Base-by-base conservation (phyloP, 2,113 vertebrate genomes). In the Elephantulus edwardii region DNA sequence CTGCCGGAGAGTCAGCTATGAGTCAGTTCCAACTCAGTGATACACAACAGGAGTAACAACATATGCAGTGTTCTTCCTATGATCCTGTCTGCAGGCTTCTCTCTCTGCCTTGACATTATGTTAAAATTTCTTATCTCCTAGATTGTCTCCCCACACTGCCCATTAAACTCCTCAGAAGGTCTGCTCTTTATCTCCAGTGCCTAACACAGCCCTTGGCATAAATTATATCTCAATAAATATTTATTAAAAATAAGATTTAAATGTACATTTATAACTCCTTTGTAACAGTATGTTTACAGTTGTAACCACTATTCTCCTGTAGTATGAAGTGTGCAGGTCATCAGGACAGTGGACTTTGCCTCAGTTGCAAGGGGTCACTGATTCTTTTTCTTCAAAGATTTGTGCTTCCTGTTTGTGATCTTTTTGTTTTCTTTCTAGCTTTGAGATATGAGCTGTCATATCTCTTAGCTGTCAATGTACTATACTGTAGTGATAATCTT, bases 391-490 rank as follows among this genome's bases (percentile, higher is more conserved):
- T 54, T 83, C 70, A 56, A 50, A 75, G 62, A 83, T 28, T 70
- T 66, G 2, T 81, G 64, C 62, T 77, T 72, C 17, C n/a, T 33
- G 72, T 75, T 50, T 40, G 62, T 42, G 33, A 76, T 85, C 8
- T 87, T 84, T 87, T 12, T 72, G 17, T 72, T 44, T 92, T 28
- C 38, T 80, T 62, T n/a, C 35, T 90, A 44, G 35, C 72, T 91
- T 66, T 46, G 1, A 42, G 38, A 71, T 74, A 35, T 6, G 10
- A 80, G 54, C 35, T 40, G 20, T 88, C 74, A 35, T 48, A 24
- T 68, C 10, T 38, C 30, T 60, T 78, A 85, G 74, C 68, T 88
- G 19, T 90, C 24, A 28, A 7, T 28, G 16, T 86, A 44, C 76
- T 79, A 9, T 38, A 50, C 24, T 44, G 38, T 1, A 71, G 58